These are phyloP conservation scores for Cerceris rybyensis DNA, from an alignment of 2,888 invertebrate genomes.

Conservation along the genomic window DNA sequence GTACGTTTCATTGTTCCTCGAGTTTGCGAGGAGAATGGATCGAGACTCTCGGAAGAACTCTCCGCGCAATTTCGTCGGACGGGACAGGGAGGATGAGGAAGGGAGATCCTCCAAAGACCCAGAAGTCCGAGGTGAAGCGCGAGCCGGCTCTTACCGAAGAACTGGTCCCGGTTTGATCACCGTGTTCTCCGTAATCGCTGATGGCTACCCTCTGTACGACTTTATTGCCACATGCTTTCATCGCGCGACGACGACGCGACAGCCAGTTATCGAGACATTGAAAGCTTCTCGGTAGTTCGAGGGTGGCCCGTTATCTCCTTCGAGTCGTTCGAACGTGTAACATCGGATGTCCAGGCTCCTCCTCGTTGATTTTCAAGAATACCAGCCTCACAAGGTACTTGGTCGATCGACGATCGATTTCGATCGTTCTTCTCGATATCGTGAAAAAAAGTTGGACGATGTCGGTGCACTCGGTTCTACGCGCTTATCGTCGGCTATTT, in stretches of 20 bases:
- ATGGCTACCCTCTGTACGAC: constrained; percentile 5
- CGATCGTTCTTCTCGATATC: background rate
- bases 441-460: too few relatives aligned
- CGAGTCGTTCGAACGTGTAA: constrained; percentile 38
- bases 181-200: constrained; percentile 3
- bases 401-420: constrained; percentile 18
- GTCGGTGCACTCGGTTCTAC: too few relatives aligned
- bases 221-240: constrained; percentile 22
- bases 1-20: too few relatives aligned
- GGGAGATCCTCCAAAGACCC: background rate
- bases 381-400: constrained; percentile 1
- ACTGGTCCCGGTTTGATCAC: constrained; percentile 16
- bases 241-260: constrained; percentile 22
- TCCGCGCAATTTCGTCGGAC: background rate
- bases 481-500: too few relatives aligned
- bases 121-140: background rate
- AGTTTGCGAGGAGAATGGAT: too few relatives aligned
- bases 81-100: background rate
- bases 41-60: too few relatives aligned
- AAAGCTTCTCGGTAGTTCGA: constrained; percentile 58
- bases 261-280: constrained; percentile 52
- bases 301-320: constrained; percentile 56
- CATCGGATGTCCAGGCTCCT: constrained; percentile 32
- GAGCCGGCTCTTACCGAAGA: background rate
- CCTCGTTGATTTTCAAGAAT: background rate